Base-by-base conservation (phyloP, 2,113 vertebrate genomes). In the Epinephelus cyanopodus region DNA sequence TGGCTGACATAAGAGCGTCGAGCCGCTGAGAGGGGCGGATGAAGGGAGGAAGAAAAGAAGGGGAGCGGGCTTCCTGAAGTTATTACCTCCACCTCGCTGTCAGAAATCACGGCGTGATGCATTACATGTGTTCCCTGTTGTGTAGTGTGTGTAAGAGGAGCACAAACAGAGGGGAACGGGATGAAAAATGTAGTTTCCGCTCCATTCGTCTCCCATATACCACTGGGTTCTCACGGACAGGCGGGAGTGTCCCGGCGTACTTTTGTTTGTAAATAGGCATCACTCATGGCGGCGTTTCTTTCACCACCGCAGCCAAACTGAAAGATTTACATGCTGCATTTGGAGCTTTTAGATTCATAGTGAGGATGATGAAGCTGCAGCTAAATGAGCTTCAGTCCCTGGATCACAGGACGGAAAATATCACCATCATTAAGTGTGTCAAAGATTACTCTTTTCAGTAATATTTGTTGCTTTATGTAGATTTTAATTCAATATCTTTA, bases 31-130 rank as follows among this genome's bases (percentile, higher is more conserved):
- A 92, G 90, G 90, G 81, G 95, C 87, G 81, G 90, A 90, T 39
- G 94, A 87, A 70, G 88, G 92, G 60, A 52, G 95, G 90, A 68
- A 81, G 89, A 91, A 93, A 93, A 94, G 95, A 94, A 93, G 94
- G 94, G 89, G 90, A 93, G 90, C 52, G 25, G 81, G 53, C 84
- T 84, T 93, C 92, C 86, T 90, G 93, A 96, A 96, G 95, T 97
- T 97, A 96, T 95, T 97, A 93, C 75, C 42, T 95, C 92, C 89
- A 89, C 91, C 95, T 95, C 79, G 62, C 93, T 96, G 95, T 96
- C 94, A 95, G 92, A 96, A 97, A 98, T 96, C 97, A 96, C 95
- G 84, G 91, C 66, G 87, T 89, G 85, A 96, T 95, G 95, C 95
- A 95, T 95, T 92, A 92, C 94, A 92, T 77, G 91, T 89, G 92